Base-by-base conservation (phyloP, 2,888 invertebrate species). In the Phytoseiulus persimilis region DNA sequence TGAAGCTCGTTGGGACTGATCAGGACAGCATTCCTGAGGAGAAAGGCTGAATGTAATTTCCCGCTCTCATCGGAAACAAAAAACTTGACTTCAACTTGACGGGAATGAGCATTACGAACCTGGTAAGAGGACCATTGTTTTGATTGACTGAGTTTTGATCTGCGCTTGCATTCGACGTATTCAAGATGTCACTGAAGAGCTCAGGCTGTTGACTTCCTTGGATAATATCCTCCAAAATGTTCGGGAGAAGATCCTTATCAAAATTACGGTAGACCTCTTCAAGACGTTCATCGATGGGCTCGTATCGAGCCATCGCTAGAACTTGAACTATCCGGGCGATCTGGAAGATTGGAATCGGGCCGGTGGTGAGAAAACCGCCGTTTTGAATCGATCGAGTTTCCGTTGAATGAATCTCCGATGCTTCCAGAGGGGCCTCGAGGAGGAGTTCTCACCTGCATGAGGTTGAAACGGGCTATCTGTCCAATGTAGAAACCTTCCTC, bases 261-360 rank as follows among this genome's bases (percentile, higher is more conserved):
- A 97, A 96, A 92, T 95, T 95, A 28, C 94, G 94, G 93, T 96
- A 97, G 90, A 98, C 93, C 92, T 97, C 97, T 90, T 94, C 93
- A 90, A 95, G 94, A 92, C 95, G 95, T 0, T 94, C 93, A 92
- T 96, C 96, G 83, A 96, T 95, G 92, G 95, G 95, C 92, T 97
- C 96, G 93, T 95, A 96, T 92, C 96, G 95, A 90, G 95, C 95
- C 89, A 98, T 94, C 2, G 97, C 97, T 90, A 98, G 94, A 93
- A 96, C 96, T 93, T 98, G 98, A 89, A 99, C 93, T 91, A 98
- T 96, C 93, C 97, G 97, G 0, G 97, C 98, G 90, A 98, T 65
- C 65, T 65, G 65, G 18, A 28, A 28, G 2, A 23, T 23, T 65
- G 65, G 14, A 46, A 95, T 94, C 97, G 96, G 92, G 96, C 95